A percentile compares a stretch with the other conserved stretches of the same genome.
phyloP scores from a whole-genome alignment of 2,888 invertebrate species.

The Bellardia bayeri region DNA sequence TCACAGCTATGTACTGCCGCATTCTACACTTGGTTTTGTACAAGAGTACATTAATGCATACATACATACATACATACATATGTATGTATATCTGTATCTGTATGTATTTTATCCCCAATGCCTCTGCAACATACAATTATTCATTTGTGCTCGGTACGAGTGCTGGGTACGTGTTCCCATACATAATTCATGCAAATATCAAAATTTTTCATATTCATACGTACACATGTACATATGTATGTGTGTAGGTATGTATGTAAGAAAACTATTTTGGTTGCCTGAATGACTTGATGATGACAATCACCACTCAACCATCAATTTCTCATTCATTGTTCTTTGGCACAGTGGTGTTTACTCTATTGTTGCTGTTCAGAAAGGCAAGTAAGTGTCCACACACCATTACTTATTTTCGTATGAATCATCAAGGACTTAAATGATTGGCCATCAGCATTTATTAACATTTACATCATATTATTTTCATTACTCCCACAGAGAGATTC shows the following conservation, averaged over 20 bases:
- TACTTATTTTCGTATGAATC: background rate
- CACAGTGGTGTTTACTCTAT: constrained; percentile 15
- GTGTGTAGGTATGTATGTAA: background rate
- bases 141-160: constrained; percentile 4
- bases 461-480: constrained; percentile 14
- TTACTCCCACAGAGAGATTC: constrained; percentile 1
- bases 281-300: constrained; percentile 56
- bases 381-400: background rate
- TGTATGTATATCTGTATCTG: no score
- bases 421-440: constrained; percentile 28
- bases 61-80: no score
- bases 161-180: constrained; percentile 45
- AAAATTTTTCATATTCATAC: constrained; percentile 24
- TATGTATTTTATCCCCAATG: constrained; percentile 6
- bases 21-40: constrained; percentile 40
- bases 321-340: constrained; percentile 11
- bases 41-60: no score
- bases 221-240: background rate
- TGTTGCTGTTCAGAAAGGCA: background rate
- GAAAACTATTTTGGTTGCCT: constrained; percentile 49
- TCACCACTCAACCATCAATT: constrained; percentile 32
- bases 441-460: constrained; percentile 18
- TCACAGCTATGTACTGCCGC: constrained; percentile 33
- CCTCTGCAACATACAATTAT: constrained; percentile 31
- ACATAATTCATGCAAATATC: constrained; percentile 45